phyloP scores from a whole-genome alignment of 1,140 invertebrate genomes.

The Spodoptera litura region DNA sequence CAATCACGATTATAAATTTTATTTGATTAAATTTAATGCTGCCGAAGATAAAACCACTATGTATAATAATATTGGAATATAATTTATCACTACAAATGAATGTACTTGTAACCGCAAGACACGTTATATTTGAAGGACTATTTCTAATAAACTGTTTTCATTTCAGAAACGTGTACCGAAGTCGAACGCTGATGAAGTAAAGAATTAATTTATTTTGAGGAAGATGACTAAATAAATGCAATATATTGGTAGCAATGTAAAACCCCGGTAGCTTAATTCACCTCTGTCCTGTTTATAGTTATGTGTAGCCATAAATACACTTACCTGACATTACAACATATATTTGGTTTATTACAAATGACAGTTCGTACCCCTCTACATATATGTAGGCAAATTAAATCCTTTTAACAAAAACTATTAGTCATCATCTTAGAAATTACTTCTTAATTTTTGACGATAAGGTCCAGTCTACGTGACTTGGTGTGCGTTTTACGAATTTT shows the following conservation, averaged over 20 bases:
- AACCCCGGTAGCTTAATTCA: background rate
- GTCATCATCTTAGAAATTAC: too few species aligned
- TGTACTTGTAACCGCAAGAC: conserved; percentile 25
- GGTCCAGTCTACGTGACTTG: too few species aligned
- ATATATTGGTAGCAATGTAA: background rate
- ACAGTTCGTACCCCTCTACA: too few species aligned
- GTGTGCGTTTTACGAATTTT: too few species aligned
- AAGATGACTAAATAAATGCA: conserved; percentile 10
- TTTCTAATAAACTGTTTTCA: conserved; percentile 29
- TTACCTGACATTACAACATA: background rate
- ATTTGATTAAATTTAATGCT: conserved; percentile 24
- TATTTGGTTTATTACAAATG: too few species aligned
- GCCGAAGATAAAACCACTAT: conserved; percentile 2
- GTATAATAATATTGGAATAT: background rate
- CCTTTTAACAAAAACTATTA: too few species aligned
- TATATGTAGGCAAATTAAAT: too few species aligned
- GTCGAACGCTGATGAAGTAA: conserved; percentile 5
- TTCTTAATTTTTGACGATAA: too few species aligned
- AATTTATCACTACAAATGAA: conserved; percentile 6
- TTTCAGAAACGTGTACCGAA: conserved; percentile 4
- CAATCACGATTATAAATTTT: conserved; percentile 21
- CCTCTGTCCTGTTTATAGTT: conserved; percentile 6
- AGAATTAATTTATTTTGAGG: conserved; percentile 26
- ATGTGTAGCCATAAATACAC: background rate
- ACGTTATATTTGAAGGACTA: conserved; percentile 40